Conservation (phyloP, 2,797 vertebrate species). For the Chelidonichthys spinosus region DNA sequence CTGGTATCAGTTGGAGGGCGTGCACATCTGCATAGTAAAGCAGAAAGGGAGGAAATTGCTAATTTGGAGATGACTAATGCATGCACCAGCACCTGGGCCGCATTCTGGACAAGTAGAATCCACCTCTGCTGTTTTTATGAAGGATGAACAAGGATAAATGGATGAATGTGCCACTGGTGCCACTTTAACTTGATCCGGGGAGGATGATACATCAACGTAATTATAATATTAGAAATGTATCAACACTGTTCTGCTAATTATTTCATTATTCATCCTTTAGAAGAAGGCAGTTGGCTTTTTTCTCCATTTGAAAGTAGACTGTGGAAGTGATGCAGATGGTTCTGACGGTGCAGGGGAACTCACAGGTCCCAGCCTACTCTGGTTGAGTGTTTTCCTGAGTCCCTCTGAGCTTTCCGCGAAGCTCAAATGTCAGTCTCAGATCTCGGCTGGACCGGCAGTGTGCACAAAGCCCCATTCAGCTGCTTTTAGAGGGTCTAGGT, state of each 20-base stretch:
- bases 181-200: constrained; percentile 13
- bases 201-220: constrained; percentile 17
- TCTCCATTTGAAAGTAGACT: constrained; percentile 18
- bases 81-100: constrained; percentile 46
- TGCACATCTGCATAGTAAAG: constrained; percentile 54
- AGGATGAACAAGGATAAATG: constrained; percentile 29
- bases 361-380: constrained; percentile 67
- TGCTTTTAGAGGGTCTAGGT: constrained; percentile 54
- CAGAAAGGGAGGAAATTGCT: constrained; percentile 41
- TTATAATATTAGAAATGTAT: constrained; percentile 17
- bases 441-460: constrained; percentile 63
- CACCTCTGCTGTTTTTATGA: constrained; percentile 29
- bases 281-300: constrained; percentile 15
- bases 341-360: constrained; percentile 65
- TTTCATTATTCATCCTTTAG: background rate
- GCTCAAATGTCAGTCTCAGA: constrained; percentile 72
- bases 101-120: constrained; percentile 33
- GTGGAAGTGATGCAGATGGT: constrained; percentile 65
- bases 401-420: constrained; percentile 63
- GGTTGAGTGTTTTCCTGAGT: constrained; percentile 70
- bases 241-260: background rate
- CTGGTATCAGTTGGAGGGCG: constrained; percentile 20
- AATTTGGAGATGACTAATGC: constrained; percentile 54
- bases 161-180: constrained; percentile 28
- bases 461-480: constrained; percentile 58